phyloP scores from a whole-genome alignment of 2,113 vertebrate species.

The Alouatta palliata region DNA sequence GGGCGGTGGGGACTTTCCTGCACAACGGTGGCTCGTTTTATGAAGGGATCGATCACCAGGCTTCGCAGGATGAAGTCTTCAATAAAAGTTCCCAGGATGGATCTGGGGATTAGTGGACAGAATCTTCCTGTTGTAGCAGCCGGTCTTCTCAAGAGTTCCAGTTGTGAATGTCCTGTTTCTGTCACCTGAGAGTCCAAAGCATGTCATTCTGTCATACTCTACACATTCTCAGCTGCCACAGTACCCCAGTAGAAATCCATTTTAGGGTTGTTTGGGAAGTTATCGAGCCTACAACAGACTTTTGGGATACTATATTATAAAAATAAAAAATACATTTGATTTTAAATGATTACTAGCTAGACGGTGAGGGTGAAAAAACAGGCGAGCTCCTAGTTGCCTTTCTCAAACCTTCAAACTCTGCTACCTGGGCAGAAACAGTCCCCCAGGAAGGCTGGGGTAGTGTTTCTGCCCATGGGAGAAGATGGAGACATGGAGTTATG shows the following conservation, averaged over 20 bases:
- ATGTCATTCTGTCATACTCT: slow-evolving; percentile 63
- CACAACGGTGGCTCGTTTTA: slow-evolving; percentile 92
- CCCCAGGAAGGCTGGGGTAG: not conserved
- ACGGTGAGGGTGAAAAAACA: not conserved
- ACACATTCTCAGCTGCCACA: slow-evolving; percentile 54
- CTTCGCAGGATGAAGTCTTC: slow-evolving; percentile 91
- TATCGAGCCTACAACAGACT: slow-evolving; percentile 66
- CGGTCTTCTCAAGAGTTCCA: slow-evolving; percentile 72
- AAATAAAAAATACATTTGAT: slow-evolving; percentile 18
- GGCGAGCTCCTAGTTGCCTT: not conserved
- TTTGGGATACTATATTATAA: slow-evolving; percentile 3
- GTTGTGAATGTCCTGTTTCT: slow-evolving; percentile 69
- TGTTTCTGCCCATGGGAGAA: not conserved
- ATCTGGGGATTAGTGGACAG: slow-evolving; percentile 89
- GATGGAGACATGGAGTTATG: not conserved
- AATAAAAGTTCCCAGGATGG: slow-evolving; percentile 89
- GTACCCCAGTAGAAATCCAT: slow-evolving; percentile 70
- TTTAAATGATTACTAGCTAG: not conserved
- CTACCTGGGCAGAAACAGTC: slow-evolving; percentile 36
- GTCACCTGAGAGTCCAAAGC: slow-evolving; percentile 81
- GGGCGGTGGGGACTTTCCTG: slow-evolving; percentile 95
- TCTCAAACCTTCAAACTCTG: not conserved
- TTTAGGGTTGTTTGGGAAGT: slow-evolving; percentile 67
- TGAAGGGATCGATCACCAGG: slow-evolving; percentile 92
- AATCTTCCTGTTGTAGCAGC: not conserved